Evolutionary conservation across 2,888 invertebrate genomes (phyloP), one percentile per base, ranked within the genome.

Genomic region (Shargacucullia verbasci): DNA sequence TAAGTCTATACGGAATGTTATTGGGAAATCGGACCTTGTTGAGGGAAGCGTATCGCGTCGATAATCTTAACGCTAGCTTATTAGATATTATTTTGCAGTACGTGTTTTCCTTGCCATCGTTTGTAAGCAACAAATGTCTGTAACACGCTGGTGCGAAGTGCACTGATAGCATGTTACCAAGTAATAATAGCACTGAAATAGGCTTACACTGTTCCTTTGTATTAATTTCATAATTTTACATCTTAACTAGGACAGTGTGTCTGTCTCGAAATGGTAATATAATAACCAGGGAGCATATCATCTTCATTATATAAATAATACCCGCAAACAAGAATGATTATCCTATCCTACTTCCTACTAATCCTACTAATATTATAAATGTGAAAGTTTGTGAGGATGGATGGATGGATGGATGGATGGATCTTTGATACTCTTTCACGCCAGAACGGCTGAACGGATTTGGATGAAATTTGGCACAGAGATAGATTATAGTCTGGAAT

Each of bases 11-110:
- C 62, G 59, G 59, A 61, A 62, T 63, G 50, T 59, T 64, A 56
- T 72, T 60, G 76, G 55, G 73, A 74, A 76, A 72, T 70, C 66
- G 60, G 76, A 76, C 74, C 85, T 87, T 77, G 84, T 88, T 85
- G 81, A 79, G 73, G 80, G 84, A 86, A 83, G 84, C 50, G 53
- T 76, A 85, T 88, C 82, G 77, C 74, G 76, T 83, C 79, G 76
- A 81, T 84, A 83, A 87, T 87, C 81, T 83, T 84, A 83, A 83
- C 81, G 79, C 78, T 76, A 71, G 69, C 80, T 89, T 83, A 83
- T 84, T 87, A 85, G 76, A 76, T 79, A 80, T 85, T 82, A 87
- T 87, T 88, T 85, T 80, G 79, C 80, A 59, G 80, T 81, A 90
- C 88, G 87, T 89, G 89, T 84, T 88, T 85, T 84, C 84, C 82